phyloP scores from a whole-genome alignment of 2,888 invertebrate genomes.

The Leucophenga montana region DNA sequence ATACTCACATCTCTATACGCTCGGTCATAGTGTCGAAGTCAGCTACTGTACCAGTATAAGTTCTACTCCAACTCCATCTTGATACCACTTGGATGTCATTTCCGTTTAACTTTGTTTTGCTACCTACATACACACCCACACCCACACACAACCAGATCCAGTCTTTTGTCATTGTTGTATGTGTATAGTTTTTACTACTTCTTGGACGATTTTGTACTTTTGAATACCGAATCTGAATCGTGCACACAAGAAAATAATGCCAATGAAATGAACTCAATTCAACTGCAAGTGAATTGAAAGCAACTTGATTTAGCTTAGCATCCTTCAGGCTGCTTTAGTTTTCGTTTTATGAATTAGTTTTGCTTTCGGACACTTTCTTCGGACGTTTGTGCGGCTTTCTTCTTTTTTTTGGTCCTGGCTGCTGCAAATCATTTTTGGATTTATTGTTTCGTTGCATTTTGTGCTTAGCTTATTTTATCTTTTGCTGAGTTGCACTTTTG shows the following conservation, averaged over 20 bases:
- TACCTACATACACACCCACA: not conserved
- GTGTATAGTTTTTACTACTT: constrained; percentile 1
- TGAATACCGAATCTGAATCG: not conserved
- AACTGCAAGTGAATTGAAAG: not conserved
- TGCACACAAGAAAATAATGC: constrained; percentile 29
- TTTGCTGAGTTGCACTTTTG: constrained; percentile 11
- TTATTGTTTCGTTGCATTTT: not conserved
- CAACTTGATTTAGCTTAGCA: constrained; percentile 28
- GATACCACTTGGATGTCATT: not conserved
- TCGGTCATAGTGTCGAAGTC: not conserved
- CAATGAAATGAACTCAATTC: constrained; percentile 30
- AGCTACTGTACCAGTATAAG: not conserved
- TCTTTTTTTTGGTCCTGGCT: too few relatives aligned
- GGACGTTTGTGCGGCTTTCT: not conserved
- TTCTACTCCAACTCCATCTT: not conserved
- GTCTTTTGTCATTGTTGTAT: not conserved
- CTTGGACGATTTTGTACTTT: not conserved
- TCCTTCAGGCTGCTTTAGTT: constrained; percentile 3
- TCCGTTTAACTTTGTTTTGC: not conserved
- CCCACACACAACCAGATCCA: too few relatives aligned
- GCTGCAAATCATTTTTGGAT: not conserved
- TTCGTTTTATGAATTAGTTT: constrained; percentile 12
- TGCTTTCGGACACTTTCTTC: not conserved
- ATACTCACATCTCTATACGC: not conserved
- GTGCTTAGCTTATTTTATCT: too few relatives aligned